Evolutionary conservation across 2,888 invertebrate species (phyloP), one percentile per base, ranked within the genome.

Genomic region (Nomada goodeniana): DNA sequence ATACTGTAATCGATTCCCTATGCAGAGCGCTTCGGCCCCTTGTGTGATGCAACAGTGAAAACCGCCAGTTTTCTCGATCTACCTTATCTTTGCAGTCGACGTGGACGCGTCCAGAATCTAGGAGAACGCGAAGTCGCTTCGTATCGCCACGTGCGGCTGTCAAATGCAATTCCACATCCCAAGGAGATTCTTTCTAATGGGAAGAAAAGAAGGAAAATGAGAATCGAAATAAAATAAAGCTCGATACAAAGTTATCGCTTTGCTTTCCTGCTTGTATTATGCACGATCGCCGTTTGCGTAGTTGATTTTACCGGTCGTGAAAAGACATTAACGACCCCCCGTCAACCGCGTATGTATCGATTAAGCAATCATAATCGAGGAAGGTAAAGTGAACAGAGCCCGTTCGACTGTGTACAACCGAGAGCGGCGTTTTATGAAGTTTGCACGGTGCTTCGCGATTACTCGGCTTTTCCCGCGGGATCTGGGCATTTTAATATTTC

Each of bases 61-160:
- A 64, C 26, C 36, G 29, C 36, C 15, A 15, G 18, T 55, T 26
- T 23, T 53, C 13, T 50, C 15, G 67, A 91, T 94, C 95, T 94
- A 98, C 98, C 96, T 98, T 96, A 94, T 99, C 98, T 93, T 97
- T 96, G 91, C 98, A 98, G 95, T 98, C 98, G 67, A 98, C 98
- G 94, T 98, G 98, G 72, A 98, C 98, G 93, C 98, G 97, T 83
- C 98, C 98, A 52, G 97, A 98, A 94, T 98, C 98, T 85, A 98
- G 95, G 76, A 98, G 96, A 90, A 96, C 96, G 86, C 96, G 95
- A 86, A 99, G 95, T 84, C 96, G 95, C 75, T 96, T 96, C 85
- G 96, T 95, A 94, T 98, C 97, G 4, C 99, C 99, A 79, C 97
- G 96, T 86, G 98, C 95, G 29, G 98, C 98, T 65, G 98, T 98